phyloP scores from a whole-genome alignment of 1,140 invertebrate genomes.

The Riptortus pedestris region DNA sequence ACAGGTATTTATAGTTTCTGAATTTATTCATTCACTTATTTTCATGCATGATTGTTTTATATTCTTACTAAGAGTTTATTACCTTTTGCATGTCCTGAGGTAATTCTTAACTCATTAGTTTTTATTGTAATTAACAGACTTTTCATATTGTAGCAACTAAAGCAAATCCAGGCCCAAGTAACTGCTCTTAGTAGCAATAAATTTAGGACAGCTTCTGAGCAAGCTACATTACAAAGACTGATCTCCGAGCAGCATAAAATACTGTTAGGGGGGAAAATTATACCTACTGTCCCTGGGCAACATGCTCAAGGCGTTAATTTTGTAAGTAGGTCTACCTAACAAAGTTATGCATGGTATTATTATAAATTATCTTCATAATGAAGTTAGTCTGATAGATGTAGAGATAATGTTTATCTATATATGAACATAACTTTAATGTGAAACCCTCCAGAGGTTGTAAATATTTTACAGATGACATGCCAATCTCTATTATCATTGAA shows the following conservation, averaged over 20 bases:
- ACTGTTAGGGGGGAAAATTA: conserved; percentile 47
- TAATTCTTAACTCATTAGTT: no score
- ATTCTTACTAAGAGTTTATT: not conserved
- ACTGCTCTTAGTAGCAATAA: conserved; percentile 43
- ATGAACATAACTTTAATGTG: no score
- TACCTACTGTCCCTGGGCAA: conserved; percentile 43
- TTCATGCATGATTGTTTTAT: not conserved
- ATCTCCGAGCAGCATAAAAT: conserved; percentile 52
- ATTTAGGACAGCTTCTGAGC: conserved; percentile 38
- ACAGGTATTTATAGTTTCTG: conserved; percentile 39
- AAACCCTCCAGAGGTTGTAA: no score
- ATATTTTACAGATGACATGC: no score
- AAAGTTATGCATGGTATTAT: conserved; percentile 12
- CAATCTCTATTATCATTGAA: no score
- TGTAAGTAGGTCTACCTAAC: conserved; percentile 29
- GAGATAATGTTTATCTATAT: no score
- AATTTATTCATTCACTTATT: conserved; percentile 2
- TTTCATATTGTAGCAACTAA: conserved; percentile 38
- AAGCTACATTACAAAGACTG: conserved; percentile 42
- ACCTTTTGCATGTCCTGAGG: not conserved
- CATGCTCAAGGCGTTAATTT: conserved; percentile 34
- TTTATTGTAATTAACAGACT: not conserved
- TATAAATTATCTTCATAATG: no score
- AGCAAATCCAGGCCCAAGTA: conserved; percentile 50
- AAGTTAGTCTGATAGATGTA: no score